Conservation (phyloP, 1,140 invertebrate species). For the Oryzaephilus surinamensis region DNA sequence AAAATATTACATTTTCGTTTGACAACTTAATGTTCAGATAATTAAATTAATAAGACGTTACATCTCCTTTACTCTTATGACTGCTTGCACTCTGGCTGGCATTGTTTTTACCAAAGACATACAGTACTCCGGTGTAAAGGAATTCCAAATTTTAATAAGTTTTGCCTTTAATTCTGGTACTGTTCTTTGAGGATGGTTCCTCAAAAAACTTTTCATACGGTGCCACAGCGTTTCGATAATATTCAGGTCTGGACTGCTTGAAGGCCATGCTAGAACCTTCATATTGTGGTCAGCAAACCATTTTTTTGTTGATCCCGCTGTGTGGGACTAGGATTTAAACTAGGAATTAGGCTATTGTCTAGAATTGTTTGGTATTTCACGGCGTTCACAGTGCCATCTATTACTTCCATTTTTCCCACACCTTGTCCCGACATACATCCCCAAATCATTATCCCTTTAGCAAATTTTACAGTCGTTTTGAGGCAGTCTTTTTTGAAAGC, state of each 20-base stretch:
- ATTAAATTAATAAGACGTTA: too few species aligned
- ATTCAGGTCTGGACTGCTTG: constrained; percentile 19
- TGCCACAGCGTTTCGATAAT: constrained; percentile 18
- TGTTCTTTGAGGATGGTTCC: constrained; percentile 2
- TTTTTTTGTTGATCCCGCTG: constrained; percentile 16
- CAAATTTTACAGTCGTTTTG: constrained; percentile 15
- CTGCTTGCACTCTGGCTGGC: too few species aligned
- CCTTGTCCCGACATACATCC: constrained; percentile 13
- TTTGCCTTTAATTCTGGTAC: too few species aligned
- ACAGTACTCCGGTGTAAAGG: too few species aligned
- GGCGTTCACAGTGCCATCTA: constrained; percentile 15
- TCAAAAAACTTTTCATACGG: constrained; percentile 14
- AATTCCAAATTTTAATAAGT: too few species aligned
- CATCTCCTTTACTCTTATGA: too few species aligned
- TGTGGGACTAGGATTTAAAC: neutral
- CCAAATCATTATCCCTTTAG: constrained; percentile 11
- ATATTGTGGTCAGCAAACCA: constrained; percentile 18
- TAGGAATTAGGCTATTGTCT: constrained; percentile 8
- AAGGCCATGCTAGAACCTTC: constrained; percentile 10
- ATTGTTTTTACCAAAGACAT: too few species aligned
- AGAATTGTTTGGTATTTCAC: constrained; percentile 19
- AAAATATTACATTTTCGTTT: too few species aligned
- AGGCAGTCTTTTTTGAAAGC: constrained; percentile 14
- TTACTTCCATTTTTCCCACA: constrained; percentile 10
- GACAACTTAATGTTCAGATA: too few species aligned